These are phyloP conservation scores for Drosophila vallismaia DNA, from an alignment of 2,888 invertebrate species.

Conservation along the genomic window DNA sequence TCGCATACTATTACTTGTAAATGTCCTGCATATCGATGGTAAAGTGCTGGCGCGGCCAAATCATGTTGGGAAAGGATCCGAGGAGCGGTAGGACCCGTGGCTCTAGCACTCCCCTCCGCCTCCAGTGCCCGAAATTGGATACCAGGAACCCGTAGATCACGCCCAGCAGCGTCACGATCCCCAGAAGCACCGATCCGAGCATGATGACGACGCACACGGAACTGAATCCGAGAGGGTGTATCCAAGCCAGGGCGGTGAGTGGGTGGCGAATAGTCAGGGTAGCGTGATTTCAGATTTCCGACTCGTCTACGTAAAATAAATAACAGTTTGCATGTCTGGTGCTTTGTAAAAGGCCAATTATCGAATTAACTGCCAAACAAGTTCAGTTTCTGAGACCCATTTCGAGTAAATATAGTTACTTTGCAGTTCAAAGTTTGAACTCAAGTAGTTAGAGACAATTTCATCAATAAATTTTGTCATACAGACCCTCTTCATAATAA, in stretches of 20 bases:
- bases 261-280: background rate
- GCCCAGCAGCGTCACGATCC: constrained; percentile 9
- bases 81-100: constrained; percentile 79
- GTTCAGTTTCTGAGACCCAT: background rate
- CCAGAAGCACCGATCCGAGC: constrained; percentile 42
- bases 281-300: background rate
- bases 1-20: constrained; percentile 79
- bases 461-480: too few relatives aligned
- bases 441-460: too few relatives aligned
- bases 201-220: constrained; percentile 28
- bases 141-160: constrained; percentile 73
- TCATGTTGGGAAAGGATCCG: constrained; percentile 81
- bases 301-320: background rate
- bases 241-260: background rate
- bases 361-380: constrained; percentile 3
- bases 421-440: too few relatives aligned
- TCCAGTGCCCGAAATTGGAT: constrained; percentile 83
- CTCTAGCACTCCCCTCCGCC: constrained; percentile 79
- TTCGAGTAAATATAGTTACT: too few relatives aligned
- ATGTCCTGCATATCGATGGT: constrained; percentile 82
- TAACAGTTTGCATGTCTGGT: background rate
- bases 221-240: constrained; percentile 26
- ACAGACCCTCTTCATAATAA: too few relatives aligned
- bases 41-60: constrained; percentile 78
- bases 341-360: background rate